Base-by-base conservation (phyloP, 1,140 invertebrate species). In the Aphidius ervi region DNA sequence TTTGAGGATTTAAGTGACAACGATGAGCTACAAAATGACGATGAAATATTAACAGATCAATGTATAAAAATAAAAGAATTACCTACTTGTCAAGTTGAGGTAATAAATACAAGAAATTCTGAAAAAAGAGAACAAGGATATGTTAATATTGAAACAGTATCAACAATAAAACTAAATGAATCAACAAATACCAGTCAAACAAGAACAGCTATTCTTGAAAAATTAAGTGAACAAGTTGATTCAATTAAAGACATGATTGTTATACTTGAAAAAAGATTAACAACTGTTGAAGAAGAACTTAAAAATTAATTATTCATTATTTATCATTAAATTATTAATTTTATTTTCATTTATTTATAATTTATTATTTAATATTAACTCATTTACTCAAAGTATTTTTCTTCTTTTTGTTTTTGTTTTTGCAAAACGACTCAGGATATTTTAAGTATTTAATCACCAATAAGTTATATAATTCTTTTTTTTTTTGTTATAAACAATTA, bases 241-340 rank as follows among this genome's bases (percentile, higher is more conserved):
- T 45, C 56, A 8, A 9, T 58, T 3, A 31, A 45, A 37, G 31
- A 41, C 46, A 58, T 45, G 2, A 58, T 58, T 7, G 46, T 58
- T n/a, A 16, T 58, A 6, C 46, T 58, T 8, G 56, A 58, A 46
- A 16, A 58, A n/a, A 39, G 56, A 9, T 7, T 58, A 7, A 58
- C 56, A 37, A 58, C 23, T 49, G 46, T 58, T 20, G 56, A 58
- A 31, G 56, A 58, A 16, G n/a, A 46, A 47, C 56, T 58, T 16
- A 58, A 40, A 49, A 39, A 58, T 9, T 58, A 58, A 49, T 5
- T 54, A 42, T n/a, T 2, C 6, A n/a, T 16, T 31, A 4, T 31
- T 0, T 31, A 31, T 31, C 4, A 16, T 31, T 31, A 31, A 31
- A 31, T 31, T 31, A 31, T 31, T 31, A 31, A 3, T 31, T 31